Evolutionary conservation across 1,140 invertebrate species (phyloP).

Genomic region (Meloidogyne chitwoodi): DNA sequence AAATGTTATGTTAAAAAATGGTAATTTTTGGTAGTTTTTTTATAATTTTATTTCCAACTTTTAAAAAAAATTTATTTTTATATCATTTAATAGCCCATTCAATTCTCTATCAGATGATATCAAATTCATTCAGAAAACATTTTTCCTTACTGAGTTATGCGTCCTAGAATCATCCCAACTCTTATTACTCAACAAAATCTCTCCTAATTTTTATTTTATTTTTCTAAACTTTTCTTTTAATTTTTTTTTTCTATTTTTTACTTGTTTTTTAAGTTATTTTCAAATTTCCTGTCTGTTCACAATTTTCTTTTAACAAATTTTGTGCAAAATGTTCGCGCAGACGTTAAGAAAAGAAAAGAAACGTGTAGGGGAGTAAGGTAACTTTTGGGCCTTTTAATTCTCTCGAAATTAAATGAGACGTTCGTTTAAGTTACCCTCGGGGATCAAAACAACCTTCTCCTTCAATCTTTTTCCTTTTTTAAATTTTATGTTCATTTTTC

Average conservation of each 20-base stretch:
- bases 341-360: not conserved
- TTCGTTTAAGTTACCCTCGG: not conserved
- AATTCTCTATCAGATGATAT: not conserved
- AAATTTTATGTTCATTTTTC: not conserved
- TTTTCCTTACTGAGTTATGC: not conserved
- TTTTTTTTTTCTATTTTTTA: not conserved
- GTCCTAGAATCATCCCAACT: not conserved
- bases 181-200: not conserved
- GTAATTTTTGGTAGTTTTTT: too few species aligned
- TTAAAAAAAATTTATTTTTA: not conserved
- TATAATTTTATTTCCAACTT: not conserved
- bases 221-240: not conserved
- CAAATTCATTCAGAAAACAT: not conserved
- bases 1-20: too few species aligned
- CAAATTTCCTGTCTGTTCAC: not conserved
- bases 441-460: not conserved
- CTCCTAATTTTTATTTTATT: not conserved
- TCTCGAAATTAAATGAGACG: not conserved
- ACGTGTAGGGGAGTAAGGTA: not conserved
- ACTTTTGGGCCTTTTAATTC: not conserved
- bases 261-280: not conserved
- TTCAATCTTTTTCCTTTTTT: not conserved
- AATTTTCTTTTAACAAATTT: not conserved
- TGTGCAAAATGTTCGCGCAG: not conserved
- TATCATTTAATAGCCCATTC: not conserved